Conservation (phyloP, 2,888 invertebrate species). For the Mesorhabditis belari region DNA sequence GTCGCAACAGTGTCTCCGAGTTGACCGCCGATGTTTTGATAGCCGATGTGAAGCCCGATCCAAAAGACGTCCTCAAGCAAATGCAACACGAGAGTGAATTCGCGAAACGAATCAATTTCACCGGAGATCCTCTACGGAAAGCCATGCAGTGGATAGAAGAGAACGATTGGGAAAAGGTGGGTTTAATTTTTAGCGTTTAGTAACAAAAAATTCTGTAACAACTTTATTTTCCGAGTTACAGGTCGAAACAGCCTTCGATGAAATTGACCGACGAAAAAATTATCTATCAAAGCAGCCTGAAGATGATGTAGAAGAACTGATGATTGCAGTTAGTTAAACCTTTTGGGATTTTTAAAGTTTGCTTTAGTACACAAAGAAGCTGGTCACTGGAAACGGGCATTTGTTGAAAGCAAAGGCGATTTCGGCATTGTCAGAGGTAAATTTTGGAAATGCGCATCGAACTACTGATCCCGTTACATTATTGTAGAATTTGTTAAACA, state of each 20-base stretch:
- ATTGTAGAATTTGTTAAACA: too few relatives aligned
- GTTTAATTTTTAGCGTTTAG: neutral
- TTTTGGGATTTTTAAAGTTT: too few relatives aligned
- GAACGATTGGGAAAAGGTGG: conserved; percentile 20
- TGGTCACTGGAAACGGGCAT: too few relatives aligned
- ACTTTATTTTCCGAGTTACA: too few relatives aligned
- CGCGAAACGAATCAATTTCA: conserved; percentile 18
- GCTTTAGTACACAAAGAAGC: too few relatives aligned
- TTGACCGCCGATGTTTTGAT: neutral
- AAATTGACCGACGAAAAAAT: conserved; percentile 14
- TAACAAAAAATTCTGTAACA: too few relatives aligned
- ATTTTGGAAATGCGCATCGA: too few relatives aligned
- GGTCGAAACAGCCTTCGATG: conserved; percentile 29
- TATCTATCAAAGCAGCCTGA: conserved; percentile 21
- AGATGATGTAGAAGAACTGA: conserved; percentile 29
- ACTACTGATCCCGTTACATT: too few relatives aligned
- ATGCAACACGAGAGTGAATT: conserved; percentile 18
- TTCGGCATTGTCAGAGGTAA: too few relatives aligned
- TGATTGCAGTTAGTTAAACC: conserved; percentile 14
- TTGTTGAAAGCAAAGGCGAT: too few relatives aligned
- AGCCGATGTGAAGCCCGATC: conserved; percentile 2
- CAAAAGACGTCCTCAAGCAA: conserved; percentile 12
- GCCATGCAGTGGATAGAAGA: conserved; percentile 20
- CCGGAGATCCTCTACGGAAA: conserved; percentile 32
- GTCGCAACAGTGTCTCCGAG: neutral